phyloP scores from a whole-genome alignment of 2,113 vertebrate species.

The Passer domesticus region DNA sequence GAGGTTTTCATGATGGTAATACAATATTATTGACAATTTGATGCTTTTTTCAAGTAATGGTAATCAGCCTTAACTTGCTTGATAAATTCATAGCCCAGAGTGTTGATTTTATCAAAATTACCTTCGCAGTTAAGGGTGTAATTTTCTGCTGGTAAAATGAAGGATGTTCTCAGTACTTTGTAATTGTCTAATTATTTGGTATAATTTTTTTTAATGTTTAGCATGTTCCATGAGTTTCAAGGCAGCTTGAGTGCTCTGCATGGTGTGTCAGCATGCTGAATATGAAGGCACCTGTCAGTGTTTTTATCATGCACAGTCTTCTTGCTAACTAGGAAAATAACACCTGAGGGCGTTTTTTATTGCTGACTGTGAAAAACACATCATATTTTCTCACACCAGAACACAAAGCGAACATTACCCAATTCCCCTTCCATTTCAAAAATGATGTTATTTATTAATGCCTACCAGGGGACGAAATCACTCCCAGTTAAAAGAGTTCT shows the following conservation, averaged over 20 bases:
- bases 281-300: not conserved
- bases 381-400: not conserved
- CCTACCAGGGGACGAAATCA: not conserved
- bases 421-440: not conserved
- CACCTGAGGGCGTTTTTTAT: not conserved
- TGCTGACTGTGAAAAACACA: not conserved
- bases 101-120: slow-evolving; percentile 49
- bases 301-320: not conserved
- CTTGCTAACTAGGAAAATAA: not conserved
- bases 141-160: slow-evolving; percentile 22
- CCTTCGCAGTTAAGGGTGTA: not conserved
- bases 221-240: not conserved
- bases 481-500: not conserved
- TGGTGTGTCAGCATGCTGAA: not conserved
- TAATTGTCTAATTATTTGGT: slow-evolving; percentile 43
- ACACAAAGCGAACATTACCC: not conserved
- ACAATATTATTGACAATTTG: not conserved
- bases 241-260: not conserved
- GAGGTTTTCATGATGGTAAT: not conserved
- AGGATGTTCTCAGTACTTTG: not conserved
- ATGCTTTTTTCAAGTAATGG: slow-evolving; percentile 9
- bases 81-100: slow-evolving; percentile 20
- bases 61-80: slow-evolving; percentile 26
- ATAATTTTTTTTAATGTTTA: not conserved
- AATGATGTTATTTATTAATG: rapidly evolving